A percentile compares a stretch with the other conserved stretches of the same genome.
Conservation (phyloP, 2,888 invertebrate genomes). For the Halictus ligatus region DNA sequence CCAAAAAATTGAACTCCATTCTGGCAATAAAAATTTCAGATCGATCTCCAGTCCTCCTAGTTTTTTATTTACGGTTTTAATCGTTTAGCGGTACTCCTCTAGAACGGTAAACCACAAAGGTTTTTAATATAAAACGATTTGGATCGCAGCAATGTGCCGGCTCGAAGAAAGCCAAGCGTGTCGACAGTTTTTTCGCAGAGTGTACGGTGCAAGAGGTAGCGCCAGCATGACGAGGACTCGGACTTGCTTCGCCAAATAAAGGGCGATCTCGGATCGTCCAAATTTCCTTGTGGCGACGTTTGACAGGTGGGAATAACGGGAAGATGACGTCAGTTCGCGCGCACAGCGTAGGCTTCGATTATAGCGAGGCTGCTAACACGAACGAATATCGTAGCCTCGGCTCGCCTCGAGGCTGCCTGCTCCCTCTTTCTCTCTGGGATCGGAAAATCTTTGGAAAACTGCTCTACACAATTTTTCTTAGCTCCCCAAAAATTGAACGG, state of each 20-base stretch:
- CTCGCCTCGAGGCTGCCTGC: not conserved
- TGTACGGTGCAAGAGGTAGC: not conserved
- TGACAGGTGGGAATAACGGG: constrained; percentile 77
- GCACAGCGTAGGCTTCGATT: constrained; percentile 77
- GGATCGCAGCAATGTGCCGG: not conserved
- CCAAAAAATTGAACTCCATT: not conserved
- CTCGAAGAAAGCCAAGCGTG: no score
- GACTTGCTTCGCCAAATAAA: constrained; percentile 62
- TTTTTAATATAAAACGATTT: not conserved
- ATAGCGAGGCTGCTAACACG: constrained; percentile 71
- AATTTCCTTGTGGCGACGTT: constrained; percentile 64
- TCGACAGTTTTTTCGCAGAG: not conserved
- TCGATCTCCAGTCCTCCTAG: not conserved
- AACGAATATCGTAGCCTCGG: constrained; percentile 28
- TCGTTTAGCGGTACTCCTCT: not conserved
- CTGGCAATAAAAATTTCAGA: not conserved
- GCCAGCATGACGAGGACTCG: not conserved
- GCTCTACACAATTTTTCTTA: not conserved
- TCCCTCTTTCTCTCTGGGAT: not conserved
- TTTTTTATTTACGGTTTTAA: not conserved
- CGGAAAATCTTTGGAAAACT: not conserved
- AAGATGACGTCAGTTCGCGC: constrained; percentile 77
- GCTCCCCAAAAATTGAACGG: not conserved
- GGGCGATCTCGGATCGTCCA: constrained; percentile 55
- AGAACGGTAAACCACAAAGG: no score